These are phyloP conservation scores for Bryconaethiops microstoma DNA, from an alignment of 2,797 vertebrate genomes.

Conservation along the genomic window DNA sequence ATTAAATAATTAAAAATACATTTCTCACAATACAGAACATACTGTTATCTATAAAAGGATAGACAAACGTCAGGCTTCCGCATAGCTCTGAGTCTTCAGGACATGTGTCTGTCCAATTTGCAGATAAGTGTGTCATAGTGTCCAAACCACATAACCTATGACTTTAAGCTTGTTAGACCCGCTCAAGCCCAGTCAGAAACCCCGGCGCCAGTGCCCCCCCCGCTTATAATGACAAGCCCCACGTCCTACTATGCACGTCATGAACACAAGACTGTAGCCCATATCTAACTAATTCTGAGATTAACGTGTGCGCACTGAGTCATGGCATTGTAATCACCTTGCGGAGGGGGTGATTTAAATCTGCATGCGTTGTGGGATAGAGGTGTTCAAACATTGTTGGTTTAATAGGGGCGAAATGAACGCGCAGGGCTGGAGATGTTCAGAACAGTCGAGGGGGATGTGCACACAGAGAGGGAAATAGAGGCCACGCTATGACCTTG, in stretches of 20 bases:
- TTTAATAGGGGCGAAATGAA: slow-evolving; percentile 16
- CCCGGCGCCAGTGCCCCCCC: not conserved
- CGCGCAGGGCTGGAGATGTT: slow-evolving; percentile 3
- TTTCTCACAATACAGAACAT: too few species aligned
- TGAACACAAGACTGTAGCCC: not conserved
- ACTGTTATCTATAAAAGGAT: too few species aligned
- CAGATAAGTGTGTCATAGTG: not conserved
- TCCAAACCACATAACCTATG: not conserved
- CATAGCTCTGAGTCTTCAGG: too few species aligned
- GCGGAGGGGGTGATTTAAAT: slow-evolving; percentile 3
- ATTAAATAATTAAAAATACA: too few species aligned
- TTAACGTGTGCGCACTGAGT: slow-evolving; percentile 19
- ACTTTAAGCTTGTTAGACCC: not conserved
- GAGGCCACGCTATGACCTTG: slow-evolving; percentile 23
- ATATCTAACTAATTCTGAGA: slow-evolving; percentile 21
- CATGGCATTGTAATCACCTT: not conserved
- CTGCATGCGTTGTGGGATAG: not conserved
- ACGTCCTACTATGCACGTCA: not conserved
- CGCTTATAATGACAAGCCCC: not conserved
- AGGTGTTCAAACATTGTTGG: slow-evolving; percentile 9
- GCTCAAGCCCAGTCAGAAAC: not conserved
- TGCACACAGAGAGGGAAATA: not conserved
- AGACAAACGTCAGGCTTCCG: too few species aligned
- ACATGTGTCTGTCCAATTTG: not conserved
- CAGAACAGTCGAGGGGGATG: not conserved